Evolutionary conservation across 1,140 invertebrate species (phyloP).

Genomic region (Cydia fagiglandana): DNA sequence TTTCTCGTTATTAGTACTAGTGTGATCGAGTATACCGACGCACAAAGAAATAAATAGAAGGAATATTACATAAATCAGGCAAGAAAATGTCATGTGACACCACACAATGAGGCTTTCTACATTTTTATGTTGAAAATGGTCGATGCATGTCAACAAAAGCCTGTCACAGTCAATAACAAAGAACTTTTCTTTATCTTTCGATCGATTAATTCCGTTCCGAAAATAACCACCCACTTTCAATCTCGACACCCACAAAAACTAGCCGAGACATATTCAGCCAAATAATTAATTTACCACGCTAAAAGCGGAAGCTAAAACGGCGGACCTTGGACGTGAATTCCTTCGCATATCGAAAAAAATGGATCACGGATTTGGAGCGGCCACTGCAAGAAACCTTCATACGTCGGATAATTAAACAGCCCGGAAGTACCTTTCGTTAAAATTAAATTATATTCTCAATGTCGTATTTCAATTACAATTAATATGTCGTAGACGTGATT

Average conservation of each 20-base stretch:
- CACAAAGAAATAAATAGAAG: no score
- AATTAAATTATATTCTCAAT: conserved; percentile 27
- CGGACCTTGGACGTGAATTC: conserved; percentile 41
- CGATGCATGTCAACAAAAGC: conserved; percentile 14
- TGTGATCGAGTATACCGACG: no score
- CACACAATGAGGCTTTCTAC: conserved; percentile 30
- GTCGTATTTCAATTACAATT: conserved; percentile 9
- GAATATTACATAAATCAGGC: no score
- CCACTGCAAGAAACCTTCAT: conserved; percentile 38
- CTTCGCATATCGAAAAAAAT: conserved; percentile 36
- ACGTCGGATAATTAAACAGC: conserved; percentile 27
- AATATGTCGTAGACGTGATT: conserved; percentile 22
- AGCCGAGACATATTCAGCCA: conserved; percentile 19
- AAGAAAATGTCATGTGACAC: background rate
- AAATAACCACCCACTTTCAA: conserved; percentile 9
- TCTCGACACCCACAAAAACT: conserved; percentile 3
- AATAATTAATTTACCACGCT: conserved; percentile 37
- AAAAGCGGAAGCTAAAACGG: conserved; percentile 39
- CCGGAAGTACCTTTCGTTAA: conserved; percentile 34
- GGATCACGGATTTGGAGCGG: conserved; percentile 39
- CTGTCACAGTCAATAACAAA: conserved; percentile 8
- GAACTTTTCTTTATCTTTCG: background rate
- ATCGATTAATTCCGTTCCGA: background rate
- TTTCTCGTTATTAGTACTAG: no score
- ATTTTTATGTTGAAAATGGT: background rate